Evolutionary conservation across 2,113 vertebrate species (phyloP), one percentile per base, ranked within the genome.

Genomic region (Protobothrops flavoviridis): DNA sequence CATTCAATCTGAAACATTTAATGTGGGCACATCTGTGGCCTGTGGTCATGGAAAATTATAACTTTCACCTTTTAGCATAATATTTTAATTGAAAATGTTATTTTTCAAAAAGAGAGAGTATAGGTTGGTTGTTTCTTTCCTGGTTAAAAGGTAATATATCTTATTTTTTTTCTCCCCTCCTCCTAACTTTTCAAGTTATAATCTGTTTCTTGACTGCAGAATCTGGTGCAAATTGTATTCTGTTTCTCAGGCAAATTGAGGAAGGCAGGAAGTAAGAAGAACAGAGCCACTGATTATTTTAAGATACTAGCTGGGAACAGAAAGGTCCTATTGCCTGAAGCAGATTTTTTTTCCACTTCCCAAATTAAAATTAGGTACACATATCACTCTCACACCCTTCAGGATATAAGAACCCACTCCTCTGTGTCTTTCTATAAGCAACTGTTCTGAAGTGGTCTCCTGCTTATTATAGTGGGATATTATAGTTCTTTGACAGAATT

Each of bases 1-100:
- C 94, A 88, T 94, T 86, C 94, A 50, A 94, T 95, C 87, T 93
- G 2, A 88, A 33, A 24, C 24, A 1, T 92, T 93, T 95, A 48
- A 95, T 94, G 93, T 96, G 94, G 93, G n/a, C 92, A 69, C 15
- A 92, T 92, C 56, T 95, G 94, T 91, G 93, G 91, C 69, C 90
- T 90, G 59, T 93, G 92, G 89, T 87, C 53, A 96, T 81, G 33
- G 53, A 92, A 95, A 95, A 5, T 2, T 6, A 4, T 92, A 91
- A 85, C 69, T 12, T 87, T 1, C 4, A 29, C 89, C 0, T 93
- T 1, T 93, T 29, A 94, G 0, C 23, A 55, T 12, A 87, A 29
- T 5, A 93, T 94, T 93, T 90, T 43, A 92, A 61, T 92, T 59
- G 61, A 69, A 90, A 90, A 29, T 61, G 85, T 89, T 92, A 81